Percentiles rank a stretch among this genome's conserved stretches.
Evolutionary conservation across 2,113 vertebrate genomes (phyloP).

Genomic region (Vireo altiloquus): DNA sequence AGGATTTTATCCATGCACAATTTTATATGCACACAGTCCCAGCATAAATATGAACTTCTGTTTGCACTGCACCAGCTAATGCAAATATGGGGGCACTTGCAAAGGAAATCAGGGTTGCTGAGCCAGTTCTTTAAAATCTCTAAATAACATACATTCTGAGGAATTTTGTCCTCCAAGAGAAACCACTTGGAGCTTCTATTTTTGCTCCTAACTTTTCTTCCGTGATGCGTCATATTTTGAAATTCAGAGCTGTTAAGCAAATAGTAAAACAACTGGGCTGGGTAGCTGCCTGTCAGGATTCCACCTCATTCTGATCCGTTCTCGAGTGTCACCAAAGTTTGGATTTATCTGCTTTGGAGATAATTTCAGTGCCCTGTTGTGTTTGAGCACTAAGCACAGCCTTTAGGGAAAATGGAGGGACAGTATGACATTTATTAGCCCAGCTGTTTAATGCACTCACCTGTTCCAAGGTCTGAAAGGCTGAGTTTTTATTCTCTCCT

Average conservation of each 20-base stretch:
- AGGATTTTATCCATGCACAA: background rate
- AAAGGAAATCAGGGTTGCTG: background rate
- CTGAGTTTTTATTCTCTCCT: background rate
- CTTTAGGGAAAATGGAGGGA: background rate
- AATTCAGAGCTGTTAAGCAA: background rate
- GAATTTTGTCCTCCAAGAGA: background rate
- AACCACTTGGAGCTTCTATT: accelerated
- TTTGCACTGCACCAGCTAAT: background rate
- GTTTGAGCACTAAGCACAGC: background rate
- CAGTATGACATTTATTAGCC: background rate
- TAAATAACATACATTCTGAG: background rate
- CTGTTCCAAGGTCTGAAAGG: background rate
- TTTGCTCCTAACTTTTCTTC: background rate
- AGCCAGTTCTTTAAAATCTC: background rate
- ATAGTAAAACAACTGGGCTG: background rate
- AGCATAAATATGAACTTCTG: background rate
- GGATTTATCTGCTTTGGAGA: background rate
- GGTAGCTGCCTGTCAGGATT: background rate
- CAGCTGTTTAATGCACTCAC: background rate
- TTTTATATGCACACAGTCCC: background rate
- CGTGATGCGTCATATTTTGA: background rate
- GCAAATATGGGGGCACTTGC: background rate
- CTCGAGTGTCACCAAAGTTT: background rate
- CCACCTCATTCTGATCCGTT: background rate
- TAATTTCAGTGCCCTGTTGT: background rate